Evolutionary conservation across 2,797 vertebrate genomes (phyloP).

Genomic region (Serranus cabrilla): DNA sequence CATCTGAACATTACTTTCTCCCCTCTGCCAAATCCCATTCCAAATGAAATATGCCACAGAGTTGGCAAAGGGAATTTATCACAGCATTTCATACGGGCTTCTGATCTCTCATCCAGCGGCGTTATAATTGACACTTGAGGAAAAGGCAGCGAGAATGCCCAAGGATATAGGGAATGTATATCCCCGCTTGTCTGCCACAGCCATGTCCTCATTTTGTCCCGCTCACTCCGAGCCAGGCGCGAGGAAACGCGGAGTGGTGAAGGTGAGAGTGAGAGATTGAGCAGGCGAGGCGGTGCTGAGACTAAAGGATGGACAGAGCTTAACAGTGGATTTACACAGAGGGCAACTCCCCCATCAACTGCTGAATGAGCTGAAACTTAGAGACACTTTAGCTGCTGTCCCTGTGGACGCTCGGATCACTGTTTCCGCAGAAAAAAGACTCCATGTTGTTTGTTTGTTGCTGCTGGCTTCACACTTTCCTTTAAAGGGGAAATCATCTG

Average conservation of each 20-base stretch:
- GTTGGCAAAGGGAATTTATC: conserved; percentile 50
- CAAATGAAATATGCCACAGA: conserved; percentile 67
- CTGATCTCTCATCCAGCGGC: conserved; percentile 62
- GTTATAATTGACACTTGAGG: conserved; percentile 64
- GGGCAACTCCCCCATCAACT: conserved; percentile 58
- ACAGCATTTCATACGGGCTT: conserved; percentile 43
- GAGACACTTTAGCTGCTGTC: conserved; percentile 29
- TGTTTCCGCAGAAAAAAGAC: not conserved
- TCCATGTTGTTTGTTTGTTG: not conserved
- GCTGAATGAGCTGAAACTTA: conserved; percentile 55
- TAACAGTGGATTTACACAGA: conserved; percentile 70
- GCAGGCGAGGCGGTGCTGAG: conserved; percentile 19
- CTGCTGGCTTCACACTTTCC: not conserved
- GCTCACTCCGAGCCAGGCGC: conserved; percentile 22
- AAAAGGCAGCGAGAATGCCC: conserved; percentile 53
- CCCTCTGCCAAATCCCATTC: conserved; percentile 66
- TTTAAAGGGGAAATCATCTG: not conserved
- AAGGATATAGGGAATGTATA: conserved; percentile 51
- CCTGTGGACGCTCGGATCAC: not conserved
- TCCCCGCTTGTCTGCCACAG: conserved; percentile 44
- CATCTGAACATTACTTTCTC: conserved; percentile 69
- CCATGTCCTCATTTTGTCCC: conserved; percentile 30
- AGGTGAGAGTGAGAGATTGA: conserved; percentile 44
- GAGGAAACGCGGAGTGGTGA: conserved; percentile 25
- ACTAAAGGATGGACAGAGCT: conserved; percentile 48